Base-by-base conservation (phyloP, 2,113 vertebrate species). In the Sapajus apella region DNA sequence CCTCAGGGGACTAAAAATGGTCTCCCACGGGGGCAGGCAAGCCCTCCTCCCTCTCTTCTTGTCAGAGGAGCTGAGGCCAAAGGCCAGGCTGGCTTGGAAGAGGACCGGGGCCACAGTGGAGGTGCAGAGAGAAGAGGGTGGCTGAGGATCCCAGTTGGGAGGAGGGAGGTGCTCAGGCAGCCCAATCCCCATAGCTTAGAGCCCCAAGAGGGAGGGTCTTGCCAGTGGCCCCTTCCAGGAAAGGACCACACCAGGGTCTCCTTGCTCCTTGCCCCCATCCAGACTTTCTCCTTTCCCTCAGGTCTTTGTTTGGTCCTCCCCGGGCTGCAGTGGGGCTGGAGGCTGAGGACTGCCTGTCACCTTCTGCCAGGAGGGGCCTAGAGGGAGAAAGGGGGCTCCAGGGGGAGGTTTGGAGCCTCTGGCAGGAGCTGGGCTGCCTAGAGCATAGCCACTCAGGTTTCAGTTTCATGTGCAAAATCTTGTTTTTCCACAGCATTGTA, bases 1-100 rank as follows among this genome's bases (percentile, higher is more conserved):
- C 97, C 97, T 95, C 84, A 84, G 47, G 88, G 98, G 97, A 96
- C 98, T 98, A 98, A 98, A 98, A 97, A 97, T 64, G 84, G 97
- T 82, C 90, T 70, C 94, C 16, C 32, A 21, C 75, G 88, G 93
- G 93, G 93, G 79, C 82, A 50, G 81, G 91, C 86, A 86, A 13
- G 18, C 27, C 64, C 5, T 68, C 32, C 91, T 90, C 82, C 79
- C n/a, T 87, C 94, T 87, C 91, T 79, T 75, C 95, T 84, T 12
- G 50, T 94, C 6, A 10, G n/a, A 95, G 90, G 87, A 95, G 83
- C 86, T 45, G 61, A 18, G 88, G 73, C 93, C 94, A 87, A 91
- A 97, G 96, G 86, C 87, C 93, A 79, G 72, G 91, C 86, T 30
- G 61, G 73, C 87, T 81, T 87, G 90, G 83, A 93, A 94, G 37